Evolutionary conservation across 2,113 vertebrate species (phyloP), one percentile per base, ranked within the genome.

Genomic region (Ornithorhynchus anatinus): DNA sequence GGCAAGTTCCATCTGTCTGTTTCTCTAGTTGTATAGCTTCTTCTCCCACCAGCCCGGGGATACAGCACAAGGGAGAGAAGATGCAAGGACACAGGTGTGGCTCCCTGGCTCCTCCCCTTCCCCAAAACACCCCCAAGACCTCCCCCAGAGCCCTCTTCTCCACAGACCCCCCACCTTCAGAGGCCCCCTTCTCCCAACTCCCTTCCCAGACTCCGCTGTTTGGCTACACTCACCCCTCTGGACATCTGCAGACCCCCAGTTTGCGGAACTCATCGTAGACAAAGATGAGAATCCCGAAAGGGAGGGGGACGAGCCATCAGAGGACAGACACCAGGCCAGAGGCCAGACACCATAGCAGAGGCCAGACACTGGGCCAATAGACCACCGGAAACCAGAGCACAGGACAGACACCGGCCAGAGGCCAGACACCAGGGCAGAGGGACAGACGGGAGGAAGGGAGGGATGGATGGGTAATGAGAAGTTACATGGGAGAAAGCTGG

Each of bases 211-310:
- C 29, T 59, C 53, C 17, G 6, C 27, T n/a, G 22, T 47, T 22
- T 25, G 17, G 25, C 50, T 59, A 39, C 36, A 86, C 95, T 94
- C 80, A 96, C 95, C 95, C 75, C 95, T n/a, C 95, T 61, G 95
- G 95, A 66, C 94, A 78, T 84, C 95, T 91, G 44, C 95, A 92
- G 40, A 96, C 92, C 51, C 94, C 94, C 14, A 96, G 82, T 73
- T 96, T 96, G 38, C 95, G 92, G 72, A 96, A 91, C 72, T 96
- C 95, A 29, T 96, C 95, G 38, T 96, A 96, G 52, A 96, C 79
- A 8, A 96, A 95, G 79, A 96, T 95, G 68, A 96, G 89, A 72
- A 96, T 83, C 53, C 94, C 95, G 2, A 84, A 96, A 4, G 95
- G 95, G 52, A 96, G 6, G 14, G 95, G 95, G 19, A 96, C 90